Conservation (phyloP, 53 echinoderm and acorn worm genomes). For the Echinometra lucunter region DNA sequence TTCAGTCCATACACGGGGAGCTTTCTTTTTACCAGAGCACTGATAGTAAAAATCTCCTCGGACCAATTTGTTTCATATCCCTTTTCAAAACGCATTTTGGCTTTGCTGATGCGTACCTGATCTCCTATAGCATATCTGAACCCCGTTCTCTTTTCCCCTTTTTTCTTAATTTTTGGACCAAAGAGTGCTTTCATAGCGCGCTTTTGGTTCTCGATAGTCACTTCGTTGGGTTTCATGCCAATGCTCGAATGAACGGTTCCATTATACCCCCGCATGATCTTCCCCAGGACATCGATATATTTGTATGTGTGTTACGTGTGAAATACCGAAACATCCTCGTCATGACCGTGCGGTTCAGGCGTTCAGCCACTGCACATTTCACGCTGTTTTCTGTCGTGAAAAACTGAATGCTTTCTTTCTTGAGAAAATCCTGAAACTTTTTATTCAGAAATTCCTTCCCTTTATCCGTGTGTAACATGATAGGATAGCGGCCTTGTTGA, state of each 20-base stretch:
- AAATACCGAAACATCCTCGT: conserved; percentile 70
- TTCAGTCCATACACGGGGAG: conserved; percentile 63
- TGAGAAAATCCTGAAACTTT: conserved; percentile 65
- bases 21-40: neutral
- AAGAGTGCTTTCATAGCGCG: conserved; percentile 15
- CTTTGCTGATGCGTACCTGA: conserved; percentile 58
- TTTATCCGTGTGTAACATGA: conserved; percentile 68
- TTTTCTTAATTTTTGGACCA: neutral
- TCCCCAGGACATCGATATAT: conserved; percentile 31
- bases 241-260: conserved; percentile 32
- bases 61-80: conserved; percentile 65
- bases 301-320: conserved; percentile 38
- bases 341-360: conserved; percentile 69
- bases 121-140: conserved; percentile 4
- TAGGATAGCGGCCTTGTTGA: conserved; percentile 17
- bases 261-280: conserved; percentile 17
- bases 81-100: conserved; percentile 65
- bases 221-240: conserved; percentile 31
- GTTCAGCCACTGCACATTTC: conserved; percentile 68
- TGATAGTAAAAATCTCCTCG: conserved; percentile 65
- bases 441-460: conserved; percentile 70
- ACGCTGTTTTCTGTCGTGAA: conserved; percentile 72
- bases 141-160: neutral
- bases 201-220: conserved; percentile 49
- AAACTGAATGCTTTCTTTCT: conserved; percentile 47